phyloP scores from a whole-genome alignment of 92 coral and sea anemone genomes.

The Epizoanthus stellaris region DNA sequence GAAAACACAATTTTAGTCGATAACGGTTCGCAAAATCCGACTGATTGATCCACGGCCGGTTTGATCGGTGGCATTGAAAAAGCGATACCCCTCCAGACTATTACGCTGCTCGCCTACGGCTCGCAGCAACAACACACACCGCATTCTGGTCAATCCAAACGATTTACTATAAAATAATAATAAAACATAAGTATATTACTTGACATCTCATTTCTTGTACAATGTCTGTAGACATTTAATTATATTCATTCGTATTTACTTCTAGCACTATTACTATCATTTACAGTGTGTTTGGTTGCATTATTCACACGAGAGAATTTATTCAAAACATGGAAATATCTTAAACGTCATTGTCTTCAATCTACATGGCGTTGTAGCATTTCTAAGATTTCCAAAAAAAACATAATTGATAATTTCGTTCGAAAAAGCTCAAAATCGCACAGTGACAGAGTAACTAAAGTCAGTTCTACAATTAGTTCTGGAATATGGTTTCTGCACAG shows the following conservation, averaged over 20 bases:
- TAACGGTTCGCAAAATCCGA: no score
- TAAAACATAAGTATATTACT: constrained; percentile 5
- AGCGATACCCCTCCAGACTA: no score
- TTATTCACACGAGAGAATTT: constrained; percentile 3
- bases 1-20: no score
- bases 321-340: not conserved
- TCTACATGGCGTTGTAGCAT: no score
- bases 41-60: no score
- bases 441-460: no score
- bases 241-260: not conserved
- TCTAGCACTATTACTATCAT: not conserved
- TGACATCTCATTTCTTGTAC: not conserved
- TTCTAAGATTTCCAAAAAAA: not conserved
- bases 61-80: no score
- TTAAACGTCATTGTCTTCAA: not conserved
- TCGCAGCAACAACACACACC: no score
- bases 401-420: not conserved
- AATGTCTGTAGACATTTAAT: not conserved
- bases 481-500: no score
- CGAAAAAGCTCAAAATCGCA: no score
- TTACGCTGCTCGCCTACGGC: no score
- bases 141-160: not conserved
- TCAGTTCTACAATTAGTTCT: no score
- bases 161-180: constrained; percentile 5
- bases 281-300: not conserved